Evolutionary conservation across 2,113 vertebrate species (phyloP), one percentile per base, ranked within the genome.

Genomic region (Gadus chalcogrammus): DNA sequence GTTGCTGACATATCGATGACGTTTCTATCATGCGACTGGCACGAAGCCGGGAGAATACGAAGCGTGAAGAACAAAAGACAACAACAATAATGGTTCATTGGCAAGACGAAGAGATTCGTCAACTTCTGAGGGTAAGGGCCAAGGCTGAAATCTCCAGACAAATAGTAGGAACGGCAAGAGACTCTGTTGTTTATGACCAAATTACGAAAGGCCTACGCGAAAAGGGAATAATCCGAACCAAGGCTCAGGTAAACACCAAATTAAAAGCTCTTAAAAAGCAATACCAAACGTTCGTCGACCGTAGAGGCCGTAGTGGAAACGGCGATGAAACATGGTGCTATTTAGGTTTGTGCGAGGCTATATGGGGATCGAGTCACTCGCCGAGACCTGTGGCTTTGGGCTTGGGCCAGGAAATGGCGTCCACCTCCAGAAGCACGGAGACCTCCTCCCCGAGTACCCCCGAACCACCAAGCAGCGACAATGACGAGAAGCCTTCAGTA

Each of bases 351-450:
- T 58, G 55, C 55, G n/a, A 58, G 15, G 3, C 55, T 17, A 58
- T 58, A 17, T 58, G 55, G 55, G 55, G 55, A 15, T 58, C 55
- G 15, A 58, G 55, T 58, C 55, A 58, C 55, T 17, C 55, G 55
- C 66, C 80, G 73, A 74, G 74, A 76, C 71, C 58, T 16, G 9
- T 28, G 6, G 27, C 60, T 61, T 61, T 61, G 60, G 18, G 6
- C 18, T 5, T n/a, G 17, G 22, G 60, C 17, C 11, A n/a, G 60
- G 60, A 61, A n/a, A 20, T 12, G 60, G 60, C 60, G 8, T 61
- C 60, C 60, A 20, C 60, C 60, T 61, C 60, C 20, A 20, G 20
- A 61, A 61, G 60, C 60, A 2, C 20, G 60, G 60, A 61, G 4
- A 5, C 20, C 12, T 61, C 60, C 18, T 20, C 60, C 17, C 20